phyloP scores from a whole-genome alignment of 2,797 vertebrate genomes.

The Pipistrellus kuhlii region DNA sequence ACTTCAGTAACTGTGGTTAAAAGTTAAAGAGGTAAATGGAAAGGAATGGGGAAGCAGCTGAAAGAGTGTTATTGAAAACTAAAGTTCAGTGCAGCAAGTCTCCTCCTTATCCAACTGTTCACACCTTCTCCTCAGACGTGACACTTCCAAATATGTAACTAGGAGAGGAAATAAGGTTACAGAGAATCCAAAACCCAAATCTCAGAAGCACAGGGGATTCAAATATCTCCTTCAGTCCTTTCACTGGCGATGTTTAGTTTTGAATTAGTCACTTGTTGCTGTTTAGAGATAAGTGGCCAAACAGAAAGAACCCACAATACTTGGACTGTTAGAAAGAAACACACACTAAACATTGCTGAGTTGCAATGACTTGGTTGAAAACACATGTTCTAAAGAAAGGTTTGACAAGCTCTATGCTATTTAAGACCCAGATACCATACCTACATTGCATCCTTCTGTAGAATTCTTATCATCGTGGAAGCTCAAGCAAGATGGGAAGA shows the following conservation, averaged over 20 bases:
- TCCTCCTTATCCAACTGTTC: conserved; percentile 35
- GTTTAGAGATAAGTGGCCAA: background rate
- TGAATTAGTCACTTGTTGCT: background rate
- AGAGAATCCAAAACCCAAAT: conserved; percentile 45
- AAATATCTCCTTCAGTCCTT: background rate
- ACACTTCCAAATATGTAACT: background rate
- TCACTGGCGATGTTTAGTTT: background rate
- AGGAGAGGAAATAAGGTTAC: background rate
- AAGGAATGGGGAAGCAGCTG: conserved; percentile 37
- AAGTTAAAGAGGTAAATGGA: conserved; percentile 46
- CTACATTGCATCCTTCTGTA: conserved; percentile 73
- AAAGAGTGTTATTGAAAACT: conserved; percentile 33
- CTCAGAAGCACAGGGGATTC: conserved; percentile 23
- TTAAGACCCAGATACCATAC: conserved; percentile 70
- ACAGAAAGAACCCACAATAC: background rate
- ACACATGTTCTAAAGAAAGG: conserved; percentile 62
- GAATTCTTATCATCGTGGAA: conserved; percentile 66
- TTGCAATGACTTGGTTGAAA: conserved; percentile 19
- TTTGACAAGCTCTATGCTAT: conserved; percentile 65
- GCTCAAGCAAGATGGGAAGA: conserved; percentile 43
- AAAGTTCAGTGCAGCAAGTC: background rate
- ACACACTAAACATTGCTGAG: background rate
- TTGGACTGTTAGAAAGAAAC: conserved; percentile 9
- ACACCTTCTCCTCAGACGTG: conserved; percentile 30
- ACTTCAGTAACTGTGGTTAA: conserved; percentile 18